phyloP scores from a whole-genome alignment of 2,113 vertebrate genomes.

The Daubentonia madagascariensis region DNA sequence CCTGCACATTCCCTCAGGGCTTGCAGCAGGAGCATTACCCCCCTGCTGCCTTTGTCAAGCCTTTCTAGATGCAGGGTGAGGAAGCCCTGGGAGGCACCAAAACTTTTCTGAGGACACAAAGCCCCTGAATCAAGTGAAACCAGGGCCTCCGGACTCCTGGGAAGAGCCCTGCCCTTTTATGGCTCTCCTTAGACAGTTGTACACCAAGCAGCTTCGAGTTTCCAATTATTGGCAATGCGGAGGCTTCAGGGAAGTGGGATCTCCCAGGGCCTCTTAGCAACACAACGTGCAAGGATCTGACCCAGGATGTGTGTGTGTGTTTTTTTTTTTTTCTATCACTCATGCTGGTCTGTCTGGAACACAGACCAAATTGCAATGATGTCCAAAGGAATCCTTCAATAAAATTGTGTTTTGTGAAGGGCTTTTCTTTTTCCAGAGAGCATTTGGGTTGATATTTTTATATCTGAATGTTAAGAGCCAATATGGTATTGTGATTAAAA shows the following conservation, averaged over 20 bases:
- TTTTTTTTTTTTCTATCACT: background rate
- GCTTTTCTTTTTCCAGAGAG: background rate
- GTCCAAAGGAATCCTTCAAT: background rate
- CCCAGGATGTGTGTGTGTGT: no score
- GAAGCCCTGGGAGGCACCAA: background rate
- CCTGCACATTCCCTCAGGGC: no score
- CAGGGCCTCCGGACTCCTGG: no score
- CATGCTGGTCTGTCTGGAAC: background rate
- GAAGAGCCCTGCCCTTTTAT: fast-evolving
- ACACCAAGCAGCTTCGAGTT: fast-evolving
- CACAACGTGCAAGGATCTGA: fast-evolving
- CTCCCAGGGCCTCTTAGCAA: background rate
- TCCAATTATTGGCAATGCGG: background rate
- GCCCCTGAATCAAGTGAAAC: background rate
- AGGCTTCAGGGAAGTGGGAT: background rate
- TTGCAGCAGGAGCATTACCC: fast-evolving
- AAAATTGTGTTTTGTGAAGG: background rate
- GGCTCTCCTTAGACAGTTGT: background rate
- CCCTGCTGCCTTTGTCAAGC: no score
- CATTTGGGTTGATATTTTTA: background rate
- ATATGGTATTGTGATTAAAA: background rate
- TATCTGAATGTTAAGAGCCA: background rate
- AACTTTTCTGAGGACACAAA: background rate
- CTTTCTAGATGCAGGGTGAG: background rate
- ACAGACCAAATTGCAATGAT: background rate